Conservation (phyloP, 1,140 invertebrate genomes). For the Diorhabda sublineata region DNA sequence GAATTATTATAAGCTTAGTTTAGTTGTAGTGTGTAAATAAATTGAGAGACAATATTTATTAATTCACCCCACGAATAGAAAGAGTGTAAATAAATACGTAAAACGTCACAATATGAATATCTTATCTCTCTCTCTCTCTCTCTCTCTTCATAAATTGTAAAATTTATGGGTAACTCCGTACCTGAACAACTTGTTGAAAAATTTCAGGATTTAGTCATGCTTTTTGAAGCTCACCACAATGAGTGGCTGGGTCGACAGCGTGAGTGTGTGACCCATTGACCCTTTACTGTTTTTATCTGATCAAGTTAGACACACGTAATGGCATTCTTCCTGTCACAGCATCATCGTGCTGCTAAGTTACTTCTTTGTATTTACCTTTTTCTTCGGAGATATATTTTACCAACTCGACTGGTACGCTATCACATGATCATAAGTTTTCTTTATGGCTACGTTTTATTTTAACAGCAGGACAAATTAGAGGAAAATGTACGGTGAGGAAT, state of each 20-base stretch:
- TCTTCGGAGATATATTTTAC: neutral
- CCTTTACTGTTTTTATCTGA: slow-evolving; percentile 30
- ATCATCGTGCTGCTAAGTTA: slow-evolving; percentile 16
- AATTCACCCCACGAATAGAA: no score
- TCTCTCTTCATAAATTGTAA: neutral
- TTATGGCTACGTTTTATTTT: neutral
- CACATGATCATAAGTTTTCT: neutral
- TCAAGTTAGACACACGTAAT: slow-evolving; percentile 34
- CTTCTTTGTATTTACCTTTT: slow-evolving; percentile 1
- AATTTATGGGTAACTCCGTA: neutral
- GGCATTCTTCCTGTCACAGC: slow-evolving; percentile 34
- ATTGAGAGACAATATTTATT: no score
- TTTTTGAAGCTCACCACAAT: slow-evolving; percentile 22
- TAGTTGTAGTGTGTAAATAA: no score
- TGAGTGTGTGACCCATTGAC: slow-evolving; percentile 30
- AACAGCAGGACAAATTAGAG: neutral
- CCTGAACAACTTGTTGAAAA: slow-evolving; percentile 14
- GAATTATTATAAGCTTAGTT: no score
- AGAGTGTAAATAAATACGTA: no score
- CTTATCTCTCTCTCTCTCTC: neutral
- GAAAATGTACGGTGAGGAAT: no score
- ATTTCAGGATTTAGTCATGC: slow-evolving; percentile 15
- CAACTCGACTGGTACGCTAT: neutral
- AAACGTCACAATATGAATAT: neutral
- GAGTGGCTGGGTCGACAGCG: slow-evolving; percentile 30